Evolutionary conservation across 1,140 invertebrate species (phyloP), one percentile per base, ranked within the genome.

Genomic region (Drosophila quadrilineata): DNA sequence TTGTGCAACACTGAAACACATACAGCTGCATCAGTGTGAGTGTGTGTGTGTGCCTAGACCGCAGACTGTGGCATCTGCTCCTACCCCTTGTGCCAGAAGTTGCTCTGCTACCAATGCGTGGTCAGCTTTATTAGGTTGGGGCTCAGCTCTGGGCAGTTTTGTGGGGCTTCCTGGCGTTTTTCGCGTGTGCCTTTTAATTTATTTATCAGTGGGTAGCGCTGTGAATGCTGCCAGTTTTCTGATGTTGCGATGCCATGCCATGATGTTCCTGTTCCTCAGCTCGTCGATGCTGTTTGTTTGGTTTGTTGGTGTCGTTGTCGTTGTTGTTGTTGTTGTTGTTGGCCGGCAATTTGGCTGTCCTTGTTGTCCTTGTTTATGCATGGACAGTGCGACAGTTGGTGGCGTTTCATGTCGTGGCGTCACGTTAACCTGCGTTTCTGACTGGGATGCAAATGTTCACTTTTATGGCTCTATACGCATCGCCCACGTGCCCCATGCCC

Each of bases 151-250:
- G 35, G 56, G 46, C 46, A 60, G 50, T 58, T 73, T 66, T 71
- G n/a, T n/a, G 63, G 71, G 72, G 50, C 45, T 70, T 49, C 64
- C 69, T 64, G 73, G 73, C 72, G 73, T 73, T 84, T n/a, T n/a
- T 77, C 66, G 77, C 77, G 77, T 84, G 77, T 76, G 77, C 77
- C 73, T 82, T 82, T 82, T 82, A 82, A 84, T 82, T 84, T 82
- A 82, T 82, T 82, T 82, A 82, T 82, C 77, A 71, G 19, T 58
- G 49, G 40, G n/a, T n/a, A n/a, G n/a, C n/a, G n/a, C n/a, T n/a
- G n/a, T n/a, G n/a, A n/a, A n/a, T n/a, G n/a, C n/a, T n/a, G n/a
- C n/a, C n/a, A n/a, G n/a, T n/a, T n/a, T n/a, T n/a, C n/a, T n/a
- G n/a, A n/a, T n/a, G n/a, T n/a, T n/a, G n/a, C n/a, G n/a, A n/a